These are phyloP conservation scores for Sebastes elongatus DNA, from an alignment of 2,797 vertebrate species.

Conservation along the genomic window DNA sequence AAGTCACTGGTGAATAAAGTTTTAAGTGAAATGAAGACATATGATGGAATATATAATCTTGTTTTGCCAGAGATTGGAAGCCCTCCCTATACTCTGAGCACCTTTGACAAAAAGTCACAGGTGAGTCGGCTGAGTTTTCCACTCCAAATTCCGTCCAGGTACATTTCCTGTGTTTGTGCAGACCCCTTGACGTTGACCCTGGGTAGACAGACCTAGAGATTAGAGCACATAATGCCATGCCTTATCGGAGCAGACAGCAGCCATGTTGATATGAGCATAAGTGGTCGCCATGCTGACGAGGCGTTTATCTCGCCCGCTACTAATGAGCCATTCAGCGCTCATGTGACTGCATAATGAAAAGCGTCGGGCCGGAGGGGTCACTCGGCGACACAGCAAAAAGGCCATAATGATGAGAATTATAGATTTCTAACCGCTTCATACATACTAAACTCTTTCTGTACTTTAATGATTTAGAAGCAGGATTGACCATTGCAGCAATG, in stretches of 20 bases:
- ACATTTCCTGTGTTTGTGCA: constrained; percentile 44
- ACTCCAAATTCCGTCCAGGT: constrained; percentile 20
- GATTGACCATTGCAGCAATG: background rate
- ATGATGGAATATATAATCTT: background rate
- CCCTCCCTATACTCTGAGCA: background rate
- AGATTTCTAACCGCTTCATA: background rate
- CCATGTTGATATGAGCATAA: constrained; percentile 67
- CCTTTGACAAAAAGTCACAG: constrained; percentile 4
- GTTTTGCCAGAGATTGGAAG: background rate
- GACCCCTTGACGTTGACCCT: constrained; percentile 8
- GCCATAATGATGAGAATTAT: background rate
- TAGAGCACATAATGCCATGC: constrained; percentile 58
- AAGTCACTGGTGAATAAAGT: constrained; percentile 2
- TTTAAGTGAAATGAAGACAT: constrained; percentile 4
- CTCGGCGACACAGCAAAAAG: constrained; percentile 10
- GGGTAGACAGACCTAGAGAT: constrained; percentile 64
- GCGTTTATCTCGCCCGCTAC: constrained; percentile 73
- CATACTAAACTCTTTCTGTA: background rate
- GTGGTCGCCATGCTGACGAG: constrained; percentile 72
- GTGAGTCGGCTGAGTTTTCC: background rate
- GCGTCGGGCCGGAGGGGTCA: constrained; percentile 5
- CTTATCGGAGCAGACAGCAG: constrained; percentile 78
- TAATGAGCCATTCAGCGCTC: constrained; percentile 80
- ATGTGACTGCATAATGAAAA: constrained; percentile 43
- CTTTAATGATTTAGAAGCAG: background rate